Evolutionary conservation across 2,797 vertebrate species (phyloP), one percentile per base, ranked within the genome.

Genomic region (Eupleurogrammus muticus): DNA sequence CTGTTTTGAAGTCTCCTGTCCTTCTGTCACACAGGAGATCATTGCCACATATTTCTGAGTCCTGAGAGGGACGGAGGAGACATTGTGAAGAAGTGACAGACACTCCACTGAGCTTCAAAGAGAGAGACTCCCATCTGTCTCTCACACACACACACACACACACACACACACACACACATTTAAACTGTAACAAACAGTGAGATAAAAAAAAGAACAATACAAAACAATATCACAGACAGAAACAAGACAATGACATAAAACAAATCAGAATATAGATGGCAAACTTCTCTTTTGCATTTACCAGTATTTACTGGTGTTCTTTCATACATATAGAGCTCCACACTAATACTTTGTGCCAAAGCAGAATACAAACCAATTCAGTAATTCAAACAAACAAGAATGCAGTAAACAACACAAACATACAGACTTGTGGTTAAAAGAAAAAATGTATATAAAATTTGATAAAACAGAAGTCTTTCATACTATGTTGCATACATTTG

Each of bases 21-120:
- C 53, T 54, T 81, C 58, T 73, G 53, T 62, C 79, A 75, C 62
- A 63, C 84, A 91, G 91, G 84, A 74, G 8, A 63, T 55, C 34
- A 24, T 1, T n/a, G 73, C 0, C 40, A 90, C 91, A 46, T 11
- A 83, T 67, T 87, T 93, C 4, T 93, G 72, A 91, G 44, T 63
- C 66, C 72, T 57, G 54, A 72, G 55, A 81, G 60, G 19, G 70
- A 38, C 3, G 19, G 54, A 10, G 53, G 54, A n/a, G 53, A 64
- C 21, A 34, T 48, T 32, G 34, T 47, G 34, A 58, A 34, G 72
- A 68, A 35, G 40, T 24, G 75, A 24, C 60, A 49, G 62, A 75
- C 32, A 13, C 42, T 68, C 48, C 9, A 13, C 20, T 17, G 40
- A 56, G 60, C 35, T 48, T 61, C 36, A 56, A 10, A 77, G 19